A percentile compares a stretch with the other conserved stretches of the same genome.
Evolutionary conservation across 2,888 invertebrate genomes (phyloP).

Genomic region (Linyphia triangularis): DNA sequence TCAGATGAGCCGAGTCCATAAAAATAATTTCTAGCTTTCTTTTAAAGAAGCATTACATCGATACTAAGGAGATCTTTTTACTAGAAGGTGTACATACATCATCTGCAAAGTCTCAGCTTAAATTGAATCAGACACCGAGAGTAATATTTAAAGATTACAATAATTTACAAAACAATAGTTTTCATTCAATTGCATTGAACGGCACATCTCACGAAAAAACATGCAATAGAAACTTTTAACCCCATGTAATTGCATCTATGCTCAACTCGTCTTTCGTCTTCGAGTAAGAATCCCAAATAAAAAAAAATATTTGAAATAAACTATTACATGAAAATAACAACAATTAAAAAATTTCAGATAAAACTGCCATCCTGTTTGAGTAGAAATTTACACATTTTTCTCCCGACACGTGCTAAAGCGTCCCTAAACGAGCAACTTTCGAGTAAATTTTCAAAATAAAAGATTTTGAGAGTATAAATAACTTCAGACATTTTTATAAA

Average conservation of each 20-base stretch:
- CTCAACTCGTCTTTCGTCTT: slow-evolving; percentile 40
- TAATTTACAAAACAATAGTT: slow-evolving; percentile 59
- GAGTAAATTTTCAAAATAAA: slow-evolving; percentile 29
- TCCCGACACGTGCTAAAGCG: background rate
- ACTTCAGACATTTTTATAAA: slow-evolving; percentile 57
- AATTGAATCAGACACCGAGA: slow-evolving; percentile 55
- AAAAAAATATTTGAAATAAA: background rate
- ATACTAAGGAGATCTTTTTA: slow-evolving; percentile 48
- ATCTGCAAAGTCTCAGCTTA: slow-evolving; percentile 50
- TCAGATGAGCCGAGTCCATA: slow-evolving; percentile 68
- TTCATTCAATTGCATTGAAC: slow-evolving; percentile 44
- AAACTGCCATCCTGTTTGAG: slow-evolving; percentile 1
- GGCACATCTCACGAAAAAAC: slow-evolving; percentile 27
- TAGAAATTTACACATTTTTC: slow-evolving; percentile 16
- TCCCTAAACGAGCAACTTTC: background rate
- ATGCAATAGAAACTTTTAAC: slow-evolving; percentile 65
- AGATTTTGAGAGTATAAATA: slow-evolving; percentile 7
- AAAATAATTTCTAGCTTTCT: slow-evolving; percentile 75
- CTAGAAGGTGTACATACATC: slow-evolving; percentile 31
- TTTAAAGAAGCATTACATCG: slow-evolving; percentile 51
- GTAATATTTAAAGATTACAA: slow-evolving; percentile 24
- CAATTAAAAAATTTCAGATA: background rate
- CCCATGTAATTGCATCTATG: background rate
- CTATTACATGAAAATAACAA: slow-evolving; percentile 18
- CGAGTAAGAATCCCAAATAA: slow-evolving; percentile 1